Conservation (phyloP, 2,797 vertebrate species). For the Arremon brunneinucha region DNA sequence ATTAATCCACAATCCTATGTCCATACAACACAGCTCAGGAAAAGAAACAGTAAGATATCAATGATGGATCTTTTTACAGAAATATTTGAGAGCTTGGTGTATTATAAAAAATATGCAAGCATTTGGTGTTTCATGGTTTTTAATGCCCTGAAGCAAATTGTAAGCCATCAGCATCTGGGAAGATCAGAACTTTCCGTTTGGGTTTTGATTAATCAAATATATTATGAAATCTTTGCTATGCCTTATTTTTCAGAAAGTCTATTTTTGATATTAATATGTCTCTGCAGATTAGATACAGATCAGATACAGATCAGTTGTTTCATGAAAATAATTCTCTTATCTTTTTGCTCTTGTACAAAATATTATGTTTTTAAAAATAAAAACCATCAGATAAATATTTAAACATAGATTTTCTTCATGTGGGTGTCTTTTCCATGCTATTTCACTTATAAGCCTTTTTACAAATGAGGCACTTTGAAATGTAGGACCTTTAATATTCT, state of each 20-base stretch:
- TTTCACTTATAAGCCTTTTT: constrained; percentile 49
- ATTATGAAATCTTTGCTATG: constrained; percentile 52
- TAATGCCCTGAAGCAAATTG: constrained; percentile 43
- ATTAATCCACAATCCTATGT: background rate
- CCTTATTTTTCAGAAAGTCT: constrained; percentile 34
- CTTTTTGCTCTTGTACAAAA: constrained; percentile 42
- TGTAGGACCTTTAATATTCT: constrained; percentile 43
- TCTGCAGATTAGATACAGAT: constrained; percentile 33
- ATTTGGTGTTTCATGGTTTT: constrained; percentile 22
- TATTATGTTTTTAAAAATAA: constrained; percentile 46
- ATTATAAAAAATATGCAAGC: constrained; percentile 40
- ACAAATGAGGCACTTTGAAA: constrained; percentile 40
- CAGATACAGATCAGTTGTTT: constrained; percentile 53
- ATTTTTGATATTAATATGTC: constrained; percentile 60
- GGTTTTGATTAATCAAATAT: constrained; percentile 58
- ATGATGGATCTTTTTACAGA: background rate
- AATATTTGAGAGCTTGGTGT: constrained; percentile 5
- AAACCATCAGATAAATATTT: constrained; percentile 63
- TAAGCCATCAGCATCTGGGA: constrained; percentile 36
- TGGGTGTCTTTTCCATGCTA: background rate
- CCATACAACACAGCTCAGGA: background rate
- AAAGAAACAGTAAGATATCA: background rate
- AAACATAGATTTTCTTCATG: constrained; percentile 49
- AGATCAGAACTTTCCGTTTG: constrained; percentile 46
- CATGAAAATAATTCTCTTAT: constrained; percentile 53